A percentile compares a stretch with the other conserved stretches of the same genome.
These are phyloP conservation scores for Australoheros facetus DNA, from an alignment of 2,797 vertebrate genomes.

Conservation along the genomic window DNA sequence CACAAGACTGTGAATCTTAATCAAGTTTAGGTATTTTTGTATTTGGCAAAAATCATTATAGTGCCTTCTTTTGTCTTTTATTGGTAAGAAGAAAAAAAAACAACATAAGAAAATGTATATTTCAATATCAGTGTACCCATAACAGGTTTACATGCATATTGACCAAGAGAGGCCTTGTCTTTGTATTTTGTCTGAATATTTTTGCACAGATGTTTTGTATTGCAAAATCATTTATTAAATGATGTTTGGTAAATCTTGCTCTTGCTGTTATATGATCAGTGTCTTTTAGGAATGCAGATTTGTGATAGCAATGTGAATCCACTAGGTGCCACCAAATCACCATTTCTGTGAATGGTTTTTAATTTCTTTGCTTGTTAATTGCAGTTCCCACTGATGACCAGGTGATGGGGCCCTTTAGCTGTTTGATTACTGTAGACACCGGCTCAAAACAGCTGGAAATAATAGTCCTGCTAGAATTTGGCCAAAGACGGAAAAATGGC, in stretches of 20 bases:
- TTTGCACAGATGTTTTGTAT: constrained; percentile 86
- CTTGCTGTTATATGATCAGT: background rate
- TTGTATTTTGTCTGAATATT: constrained; percentile 76
- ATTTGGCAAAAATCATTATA: constrained; percentile 50
- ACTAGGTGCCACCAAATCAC: constrained; percentile 45
- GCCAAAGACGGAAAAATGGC: constrained; percentile 23
- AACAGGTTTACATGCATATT: constrained; percentile 73
- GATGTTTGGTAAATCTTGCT: constrained; percentile 66
- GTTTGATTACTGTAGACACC: background rate
- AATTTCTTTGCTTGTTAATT: background rate
- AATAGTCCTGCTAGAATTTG: constrained; percentile 26
- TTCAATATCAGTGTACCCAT: constrained; percentile 54
- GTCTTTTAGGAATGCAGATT: background rate
- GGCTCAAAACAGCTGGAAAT: constrained; percentile 45
- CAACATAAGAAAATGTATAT: constrained; percentile 40
- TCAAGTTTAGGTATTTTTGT: constrained; percentile 57
- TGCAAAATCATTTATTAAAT: constrained; percentile 83
- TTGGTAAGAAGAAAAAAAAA: background rate
- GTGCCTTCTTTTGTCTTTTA: constrained; percentile 38
- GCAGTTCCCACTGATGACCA: constrained; percentile 27
- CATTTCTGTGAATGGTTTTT: background rate
- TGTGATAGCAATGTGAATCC: constrained; percentile 38
- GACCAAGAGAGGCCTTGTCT: constrained; percentile 77
- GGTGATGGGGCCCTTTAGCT: constrained; percentile 34
- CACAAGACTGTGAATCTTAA: constrained; percentile 83